Evolutionary conservation across 2,113 vertebrate genomes (phyloP), one percentile per base, ranked within the genome.

Genomic region (Ageneiosus marmoratus): DNA sequence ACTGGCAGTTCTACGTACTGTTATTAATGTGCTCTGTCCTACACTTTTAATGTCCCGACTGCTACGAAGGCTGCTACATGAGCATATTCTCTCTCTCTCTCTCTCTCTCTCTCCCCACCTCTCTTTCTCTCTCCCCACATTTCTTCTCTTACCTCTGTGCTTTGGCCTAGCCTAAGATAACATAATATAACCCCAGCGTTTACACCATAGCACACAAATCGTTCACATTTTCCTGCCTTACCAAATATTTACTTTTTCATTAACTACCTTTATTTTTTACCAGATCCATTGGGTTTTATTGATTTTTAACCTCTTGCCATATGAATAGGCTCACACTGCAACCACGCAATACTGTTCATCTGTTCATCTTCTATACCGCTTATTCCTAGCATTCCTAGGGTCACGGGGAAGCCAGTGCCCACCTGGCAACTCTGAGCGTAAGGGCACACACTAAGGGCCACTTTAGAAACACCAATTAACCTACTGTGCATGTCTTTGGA

Each of bases 1-100:
- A 88, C 86, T 82, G 87, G 85, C 87, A 88, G 82, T 50, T 78
- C 62, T 51, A 76, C 84, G 86, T 80, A 75, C 79, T 85, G 85
- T 88, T 89, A 87, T 89, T 88, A 89, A 87, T 83, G 84, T 86
- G 81, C 81, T 60, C 83, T 85, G 85, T 87, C 85, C 83, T 58
- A 79, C 74, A 77, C 77, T 86, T 81, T 88, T 80, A 87, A 86
- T 84, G 85, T 85, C 69, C 80, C 77, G 63, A 77, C 79, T 81
- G 75, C 50, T 75, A 37, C 22, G 50, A 46, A 69, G 50, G 60
- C 32, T 12, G 73, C 83, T 83, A 76, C 84, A 87, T 82, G 67
- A 85, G 83, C 76, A 62, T 34, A 50, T 69, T 18, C 20, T 51
- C 62, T 48, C 50, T 46, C 51, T 77, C 58, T 55, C 29, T 48